These are phyloP conservation scores for Selene dorsalis DNA, from an alignment of 2,797 vertebrate species.

Conservation along the genomic window DNA sequence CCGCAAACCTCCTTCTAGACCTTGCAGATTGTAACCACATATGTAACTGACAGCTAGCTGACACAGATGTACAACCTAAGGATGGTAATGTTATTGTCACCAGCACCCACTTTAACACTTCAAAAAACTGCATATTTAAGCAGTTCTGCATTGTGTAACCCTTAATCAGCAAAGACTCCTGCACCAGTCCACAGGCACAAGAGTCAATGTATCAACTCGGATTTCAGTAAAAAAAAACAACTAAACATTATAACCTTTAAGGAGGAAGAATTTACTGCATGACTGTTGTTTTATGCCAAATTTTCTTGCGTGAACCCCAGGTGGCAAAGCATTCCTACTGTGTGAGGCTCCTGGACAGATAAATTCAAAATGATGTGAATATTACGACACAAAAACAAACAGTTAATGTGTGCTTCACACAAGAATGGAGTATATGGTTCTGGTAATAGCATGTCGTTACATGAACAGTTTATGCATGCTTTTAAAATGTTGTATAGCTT, in stretches of 20 bases:
- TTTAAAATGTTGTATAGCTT: background rate
- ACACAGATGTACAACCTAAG: slow-evolving; percentile 6
- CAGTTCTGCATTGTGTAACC: slow-evolving; percentile 15
- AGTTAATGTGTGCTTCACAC: background rate
- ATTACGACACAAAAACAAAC: background rate
- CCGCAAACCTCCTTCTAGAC: slow-evolving; percentile 53
- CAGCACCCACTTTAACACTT: slow-evolving; percentile 28
- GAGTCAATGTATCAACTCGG: background rate
- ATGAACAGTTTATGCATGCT: background rate
- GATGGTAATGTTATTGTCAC: background rate
- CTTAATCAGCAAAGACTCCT: slow-evolving; percentile 3
- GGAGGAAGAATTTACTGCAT: background rate
- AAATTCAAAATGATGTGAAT: background rate
- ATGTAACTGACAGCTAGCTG: slow-evolving; percentile 15
- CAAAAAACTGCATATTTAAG: background rate
- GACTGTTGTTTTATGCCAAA: background rate
- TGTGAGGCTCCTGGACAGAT: background rate
- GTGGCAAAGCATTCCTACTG: background rate
- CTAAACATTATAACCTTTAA: background rate
- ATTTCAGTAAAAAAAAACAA: background rate
- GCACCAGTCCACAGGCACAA: slow-evolving; percentile 35
- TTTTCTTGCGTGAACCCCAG: background rate
- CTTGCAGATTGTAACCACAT: slow-evolving; percentile 48
- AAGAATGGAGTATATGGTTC: background rate
- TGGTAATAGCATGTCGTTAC: too few species aligned